Evolutionary conservation across 2,113 vertebrate genomes (phyloP).

Genomic region (Tachysurus vachellii): DNA sequence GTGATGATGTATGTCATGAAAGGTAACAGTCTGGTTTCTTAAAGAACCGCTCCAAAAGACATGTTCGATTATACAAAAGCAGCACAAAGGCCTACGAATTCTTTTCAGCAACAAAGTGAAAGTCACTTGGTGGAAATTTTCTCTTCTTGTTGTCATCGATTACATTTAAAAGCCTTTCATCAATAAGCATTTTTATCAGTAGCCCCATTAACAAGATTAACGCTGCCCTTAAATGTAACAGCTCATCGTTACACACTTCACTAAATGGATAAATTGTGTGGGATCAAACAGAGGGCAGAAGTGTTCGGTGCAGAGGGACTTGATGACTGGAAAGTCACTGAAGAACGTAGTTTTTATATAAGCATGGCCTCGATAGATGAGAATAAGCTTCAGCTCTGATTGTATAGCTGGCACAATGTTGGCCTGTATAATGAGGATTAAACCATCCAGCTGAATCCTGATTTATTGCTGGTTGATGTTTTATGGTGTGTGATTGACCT

Average conservation of each 20-base stretch:
- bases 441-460: not conserved
- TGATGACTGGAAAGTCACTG: not conserved
- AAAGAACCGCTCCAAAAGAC: not conserved
- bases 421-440: not conserved
- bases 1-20: not conserved
- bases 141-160: not conserved
- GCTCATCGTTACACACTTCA: not conserved
- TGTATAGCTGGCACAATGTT: not conserved
- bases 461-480: constrained; percentile 9
- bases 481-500: constrained; percentile 8
- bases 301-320: not conserved
- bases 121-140: not conserved
- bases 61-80: not conserved
- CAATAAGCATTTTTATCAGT: not conserved
- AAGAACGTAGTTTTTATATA: not conserved
- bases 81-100: not conserved
- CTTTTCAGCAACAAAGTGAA: not conserved
- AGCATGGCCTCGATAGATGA: not conserved
- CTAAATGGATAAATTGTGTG: not conserved
- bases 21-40: not conserved
- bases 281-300: not conserved
- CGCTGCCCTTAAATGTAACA: not conserved
- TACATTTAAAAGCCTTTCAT: constrained; percentile 10
- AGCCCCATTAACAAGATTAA: not conserved
- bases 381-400: not conserved